Percentiles rank a stretch among this genome's conserved stretches.
Evolutionary conservation across 1,140 invertebrate species (phyloP).

Genomic region (Gyrodactylus bullatarudis): DNA sequence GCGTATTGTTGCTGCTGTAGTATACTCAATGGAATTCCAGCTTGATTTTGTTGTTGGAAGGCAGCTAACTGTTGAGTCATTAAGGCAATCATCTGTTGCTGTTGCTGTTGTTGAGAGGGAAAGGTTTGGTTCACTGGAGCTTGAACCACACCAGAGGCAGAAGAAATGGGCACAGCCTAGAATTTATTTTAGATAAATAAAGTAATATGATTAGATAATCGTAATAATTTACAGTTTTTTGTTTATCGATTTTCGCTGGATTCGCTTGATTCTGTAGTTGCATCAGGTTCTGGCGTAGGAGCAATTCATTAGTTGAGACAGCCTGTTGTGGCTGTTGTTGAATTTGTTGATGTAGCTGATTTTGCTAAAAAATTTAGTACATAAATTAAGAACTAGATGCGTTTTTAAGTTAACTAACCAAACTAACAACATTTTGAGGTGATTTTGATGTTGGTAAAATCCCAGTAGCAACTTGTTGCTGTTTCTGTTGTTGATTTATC

Average conservation of each 20-base stretch:
- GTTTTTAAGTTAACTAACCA: too few species aligned
- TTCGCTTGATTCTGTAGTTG: background rate
- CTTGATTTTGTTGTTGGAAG: background rate
- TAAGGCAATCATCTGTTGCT: background rate
- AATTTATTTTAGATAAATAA: background rate
- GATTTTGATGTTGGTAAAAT: background rate
- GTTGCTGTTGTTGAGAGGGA: background rate
- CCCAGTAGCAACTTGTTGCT: too few species aligned
- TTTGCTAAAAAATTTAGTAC: too few species aligned
- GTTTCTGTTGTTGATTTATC: too few species aligned
- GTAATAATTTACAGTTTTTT: background rate
- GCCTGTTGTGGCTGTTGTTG: background rate
- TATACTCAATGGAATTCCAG: background rate
- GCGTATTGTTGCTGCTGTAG: background rate
- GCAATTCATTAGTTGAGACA: background rate
- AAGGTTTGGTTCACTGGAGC: too few species aligned
- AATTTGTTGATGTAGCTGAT: background rate
- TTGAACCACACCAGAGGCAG: too few species aligned
- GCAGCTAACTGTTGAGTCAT: background rate
- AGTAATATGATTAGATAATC: background rate
- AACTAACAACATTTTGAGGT: background rate
- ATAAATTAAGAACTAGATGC: too few species aligned
- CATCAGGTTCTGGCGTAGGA: background rate
- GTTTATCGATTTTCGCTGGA: background rate
- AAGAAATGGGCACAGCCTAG: too few species aligned